A percentile compares a stretch with the other conserved stretches of the same genome.
phyloP scores from a whole-genome alignment of 2,888 invertebrate genomes.

The Schrankia costaestrigalis region DNA sequence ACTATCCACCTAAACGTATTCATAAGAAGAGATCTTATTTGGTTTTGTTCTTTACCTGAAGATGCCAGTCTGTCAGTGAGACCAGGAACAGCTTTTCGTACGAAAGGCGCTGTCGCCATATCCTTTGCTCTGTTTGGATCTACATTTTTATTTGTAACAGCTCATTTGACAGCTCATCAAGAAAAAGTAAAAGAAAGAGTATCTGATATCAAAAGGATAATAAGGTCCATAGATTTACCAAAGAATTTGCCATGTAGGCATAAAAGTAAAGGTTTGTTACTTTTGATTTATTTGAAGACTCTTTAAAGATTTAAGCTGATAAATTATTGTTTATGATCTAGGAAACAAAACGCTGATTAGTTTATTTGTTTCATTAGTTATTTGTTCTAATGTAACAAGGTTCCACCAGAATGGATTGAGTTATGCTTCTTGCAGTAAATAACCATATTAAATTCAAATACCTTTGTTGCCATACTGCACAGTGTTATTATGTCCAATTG shows the following conservation, averaged over 20 bases:
- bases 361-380: no score
- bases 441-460: no score
- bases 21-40: constrained; percentile 94
- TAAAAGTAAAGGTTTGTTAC: constrained; percentile 83
- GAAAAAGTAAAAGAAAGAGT: constrained; percentile 93
- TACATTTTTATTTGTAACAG: constrained; percentile 96
- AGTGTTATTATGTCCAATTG: no score
- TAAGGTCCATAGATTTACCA: constrained; percentile 90
- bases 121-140: constrained; percentile 97
- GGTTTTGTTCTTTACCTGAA: constrained; percentile 97
- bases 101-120: constrained; percentile 97
- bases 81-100: constrained; percentile 93
- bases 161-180: constrained; percentile 96
- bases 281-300: no score
- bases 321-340: no score
- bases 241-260: constrained; percentile 88
- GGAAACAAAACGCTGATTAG: no score
- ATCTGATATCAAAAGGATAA: constrained; percentile 91
- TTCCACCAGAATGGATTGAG: no score
- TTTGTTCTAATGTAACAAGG: no score
- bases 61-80: constrained; percentile 93
- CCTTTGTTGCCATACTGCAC: no score
- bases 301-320: no score
- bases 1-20: constrained; percentile 94
- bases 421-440: no score